Conservation (phyloP, 2,797 vertebrate genomes). For the Caiman crocodilus region DNA sequence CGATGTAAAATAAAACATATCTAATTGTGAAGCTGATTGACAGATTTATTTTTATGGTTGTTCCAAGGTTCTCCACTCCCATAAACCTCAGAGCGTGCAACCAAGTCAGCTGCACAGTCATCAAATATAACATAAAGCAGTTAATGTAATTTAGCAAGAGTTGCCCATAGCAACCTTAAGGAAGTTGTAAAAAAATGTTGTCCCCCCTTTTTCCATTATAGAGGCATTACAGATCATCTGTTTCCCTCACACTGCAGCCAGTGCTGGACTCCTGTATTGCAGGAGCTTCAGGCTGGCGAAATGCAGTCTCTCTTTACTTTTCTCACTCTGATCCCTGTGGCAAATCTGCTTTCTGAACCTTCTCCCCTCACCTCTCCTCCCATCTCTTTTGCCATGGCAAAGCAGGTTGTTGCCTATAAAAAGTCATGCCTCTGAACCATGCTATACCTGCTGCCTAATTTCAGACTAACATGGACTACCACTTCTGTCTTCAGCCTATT, state of each 20-base stretch:
- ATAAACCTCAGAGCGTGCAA: conserved; percentile 12
- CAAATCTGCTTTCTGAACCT: background rate
- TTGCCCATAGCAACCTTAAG: background rate
- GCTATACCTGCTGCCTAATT: no score
- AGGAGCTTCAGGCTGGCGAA: background rate
- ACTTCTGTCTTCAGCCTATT: no score
- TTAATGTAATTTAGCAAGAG: background rate
- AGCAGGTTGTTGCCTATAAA: no score
- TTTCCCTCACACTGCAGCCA: no score
- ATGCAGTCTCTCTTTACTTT: background rate
- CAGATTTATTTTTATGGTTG: conserved; percentile 2
- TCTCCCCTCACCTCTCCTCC: background rate
- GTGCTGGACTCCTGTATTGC: background rate
- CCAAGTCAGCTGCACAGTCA: background rate
- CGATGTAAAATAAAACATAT: background rate
- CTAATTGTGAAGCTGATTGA: background rate
- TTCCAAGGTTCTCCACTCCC: background rate
- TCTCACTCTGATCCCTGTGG: background rate
- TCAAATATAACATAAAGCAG: background rate
- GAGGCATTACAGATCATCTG: no score
- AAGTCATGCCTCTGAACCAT: no score
- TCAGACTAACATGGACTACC: no score
- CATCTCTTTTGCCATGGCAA: background rate
- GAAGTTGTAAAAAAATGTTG: rapidly evolving
- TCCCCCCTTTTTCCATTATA: background rate